Percentiles rank a stretch among this genome's conserved stretches.
These are phyloP conservation scores for Drosophila subsilvestris DNA, from an alignment of 2,888 invertebrate genomes.

Conservation along the genomic window DNA sequence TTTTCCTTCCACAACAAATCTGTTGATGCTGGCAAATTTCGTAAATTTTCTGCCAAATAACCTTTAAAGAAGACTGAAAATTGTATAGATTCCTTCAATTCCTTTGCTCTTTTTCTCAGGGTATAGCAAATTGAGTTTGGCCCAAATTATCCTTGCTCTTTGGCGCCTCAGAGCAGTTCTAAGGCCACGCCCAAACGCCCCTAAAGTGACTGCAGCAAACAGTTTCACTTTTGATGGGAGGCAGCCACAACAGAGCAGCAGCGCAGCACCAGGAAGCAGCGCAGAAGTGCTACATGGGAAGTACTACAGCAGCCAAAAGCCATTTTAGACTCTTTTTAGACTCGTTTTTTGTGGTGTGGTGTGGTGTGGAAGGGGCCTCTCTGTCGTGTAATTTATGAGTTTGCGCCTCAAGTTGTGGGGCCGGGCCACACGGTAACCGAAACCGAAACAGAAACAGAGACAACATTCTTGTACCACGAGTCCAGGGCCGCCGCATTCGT, in stretches of 20 bases:
- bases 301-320: constrained; percentile 61
- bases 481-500: constrained; percentile 9
- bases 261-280: not conserved
- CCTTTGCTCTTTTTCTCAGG: constrained; percentile 11
- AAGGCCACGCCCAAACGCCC: constrained; percentile 64
- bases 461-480: constrained; percentile 24
- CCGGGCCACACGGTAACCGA: constrained; percentile 45
- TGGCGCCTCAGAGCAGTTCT: constrained; percentile 50
- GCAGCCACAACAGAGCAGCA: constrained; percentile 23
- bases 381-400: constrained; percentile 72
- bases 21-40: no score
- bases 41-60: no score
- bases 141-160: constrained; percentile 67
- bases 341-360: not conserved
- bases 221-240: constrained; percentile 64
- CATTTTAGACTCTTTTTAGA: constrained; percentile 56
- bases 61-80: not conserved
- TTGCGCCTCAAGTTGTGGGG: constrained; percentile 75
- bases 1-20: not conserved
- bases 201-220: constrained; percentile 72
- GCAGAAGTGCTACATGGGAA: not conserved
- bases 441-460: not conserved
- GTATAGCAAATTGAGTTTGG: constrained; percentile 72
- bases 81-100: not conserved
- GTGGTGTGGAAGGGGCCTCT: not conserved